Base-by-base conservation (phyloP, 2,888 invertebrate species). In the Agrochola macilenta region DNA sequence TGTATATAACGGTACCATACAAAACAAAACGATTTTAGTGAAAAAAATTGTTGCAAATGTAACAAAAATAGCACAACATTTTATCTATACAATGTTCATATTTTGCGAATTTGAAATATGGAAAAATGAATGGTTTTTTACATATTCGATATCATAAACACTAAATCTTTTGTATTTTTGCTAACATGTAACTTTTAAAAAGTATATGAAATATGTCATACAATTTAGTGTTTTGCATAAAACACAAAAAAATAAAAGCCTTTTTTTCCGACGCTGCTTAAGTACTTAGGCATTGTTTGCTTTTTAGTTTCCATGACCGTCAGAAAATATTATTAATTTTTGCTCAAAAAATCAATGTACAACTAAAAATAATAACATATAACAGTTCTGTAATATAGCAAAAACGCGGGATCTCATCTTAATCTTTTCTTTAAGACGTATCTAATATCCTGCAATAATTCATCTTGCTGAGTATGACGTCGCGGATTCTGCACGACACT, bases 401-500 rank as follows among this genome's bases (percentile, higher is more conserved):
- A 35, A 11, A 52, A 61, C 52, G 66, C 0, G 23, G 12, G 20
- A 49, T 46, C 60, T 35, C 35, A 49, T 46, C 49, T 58, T 74
- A 78, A 74, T 57, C 73, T 60, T 54, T 73, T 58, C 39, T 30
- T 69, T 69, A 78, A 78, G 65, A 75, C 26, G 43, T 76, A 79
- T 83, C 76, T 85, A 80, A 90, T 82, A 86, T 78, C 78, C 23
- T n/a, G 39, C 73, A 85, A 88, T 90, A 89, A 92, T 91, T 92
- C 88, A 90, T 91, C 90, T 90, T 87, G 82, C 87, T 70, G 74
- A 81, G 84, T 88, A 88, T 91, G 91, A 91, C 88, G 86, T 49
- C 76, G 88, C 87, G 87, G 87, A 87, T 89, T 89, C 86, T 75
- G 65, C 71, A 74, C 79, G 78, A 82, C 84, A 89, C 87, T 89